Conservation (phyloP, 2,888 invertebrate species). For the Oxyteleia sp. region DNA sequence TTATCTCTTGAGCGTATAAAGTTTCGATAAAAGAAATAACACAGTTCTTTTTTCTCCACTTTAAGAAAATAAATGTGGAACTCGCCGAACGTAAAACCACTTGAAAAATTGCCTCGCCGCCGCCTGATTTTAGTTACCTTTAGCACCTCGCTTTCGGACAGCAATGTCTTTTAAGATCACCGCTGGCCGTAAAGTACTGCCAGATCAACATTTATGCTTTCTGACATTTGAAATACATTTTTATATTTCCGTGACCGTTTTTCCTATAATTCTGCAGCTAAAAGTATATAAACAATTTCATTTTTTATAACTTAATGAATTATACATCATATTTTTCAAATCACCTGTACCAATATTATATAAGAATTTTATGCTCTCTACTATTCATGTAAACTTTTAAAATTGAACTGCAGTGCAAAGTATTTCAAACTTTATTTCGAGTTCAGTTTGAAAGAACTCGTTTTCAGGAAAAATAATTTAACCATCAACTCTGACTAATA, state of each 20-base stretch:
- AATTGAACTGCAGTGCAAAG: no score
- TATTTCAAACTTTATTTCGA: no score
- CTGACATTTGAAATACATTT: constrained; percentile 20
- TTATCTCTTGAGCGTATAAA: constrained; percentile 28
- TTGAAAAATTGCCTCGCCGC: constrained; percentile 51
- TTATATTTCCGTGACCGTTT: constrained; percentile 9
- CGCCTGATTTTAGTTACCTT: constrained; percentile 59
- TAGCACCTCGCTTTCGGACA: constrained; percentile 47
- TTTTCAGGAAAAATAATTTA: no score
- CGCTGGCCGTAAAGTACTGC: constrained; percentile 11
- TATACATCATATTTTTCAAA: no score
- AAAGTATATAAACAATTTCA: background rate
- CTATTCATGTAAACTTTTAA: no score
- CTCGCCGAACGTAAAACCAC: constrained; percentile 48
- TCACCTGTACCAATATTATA: no score
- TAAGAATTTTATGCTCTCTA: no score
- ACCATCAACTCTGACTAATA: no score
- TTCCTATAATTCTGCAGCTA: constrained; percentile 5
- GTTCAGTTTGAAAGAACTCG: no score
- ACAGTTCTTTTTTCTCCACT: constrained; percentile 17
- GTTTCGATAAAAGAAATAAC: constrained; percentile 50
- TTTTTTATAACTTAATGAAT: background rate
- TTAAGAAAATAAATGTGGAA: constrained; percentile 50
- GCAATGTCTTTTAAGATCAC: constrained; percentile 44
- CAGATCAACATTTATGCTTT: constrained; percentile 41